These are phyloP conservation scores for Reticulitermes lucifugus DNA, from an alignment of 2,888 invertebrate genomes.

Conservation along the genomic window DNA sequence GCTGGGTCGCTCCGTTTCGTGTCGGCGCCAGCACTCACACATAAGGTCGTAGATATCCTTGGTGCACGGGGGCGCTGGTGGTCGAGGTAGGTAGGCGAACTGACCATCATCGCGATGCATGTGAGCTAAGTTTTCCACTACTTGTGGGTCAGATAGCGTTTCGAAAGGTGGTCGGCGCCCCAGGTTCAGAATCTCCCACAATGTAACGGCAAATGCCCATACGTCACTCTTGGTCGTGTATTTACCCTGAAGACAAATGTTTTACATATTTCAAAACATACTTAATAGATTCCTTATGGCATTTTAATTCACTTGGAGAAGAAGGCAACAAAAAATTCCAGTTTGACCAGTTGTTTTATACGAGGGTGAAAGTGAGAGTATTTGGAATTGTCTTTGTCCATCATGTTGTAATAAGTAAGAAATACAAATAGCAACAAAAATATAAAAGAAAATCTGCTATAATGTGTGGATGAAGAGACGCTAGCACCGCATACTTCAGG, in stretches of 20 bases:
- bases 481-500: no score
- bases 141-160: constrained; percentile 79
- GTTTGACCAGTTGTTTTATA: no score
- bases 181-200: constrained; percentile 87
- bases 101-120: constrained; percentile 72
- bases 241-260: constrained; percentile 69
- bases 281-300: no score
- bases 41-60: constrained; percentile 72
- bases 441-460: no score
- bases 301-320: no score
- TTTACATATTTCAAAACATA: constrained; percentile 40
- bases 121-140: constrained; percentile 83
- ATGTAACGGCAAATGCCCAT: constrained; percentile 90
- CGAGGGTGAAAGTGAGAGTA: no score
- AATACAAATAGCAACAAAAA: no score
- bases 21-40: constrained; percentile 71
- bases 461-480: no score
- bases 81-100: constrained; percentile 59
- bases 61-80: constrained; percentile 66
- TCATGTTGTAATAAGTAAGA: no score
- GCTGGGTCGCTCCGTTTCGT: constrained; percentile 68
- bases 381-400: no score
- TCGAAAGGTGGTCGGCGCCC: constrained; percentile 84
- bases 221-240: constrained; percentile 92
- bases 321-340: no score